phyloP scores from a whole-genome alignment of 2,113 vertebrate species.

The Menidia beryllina region DNA sequence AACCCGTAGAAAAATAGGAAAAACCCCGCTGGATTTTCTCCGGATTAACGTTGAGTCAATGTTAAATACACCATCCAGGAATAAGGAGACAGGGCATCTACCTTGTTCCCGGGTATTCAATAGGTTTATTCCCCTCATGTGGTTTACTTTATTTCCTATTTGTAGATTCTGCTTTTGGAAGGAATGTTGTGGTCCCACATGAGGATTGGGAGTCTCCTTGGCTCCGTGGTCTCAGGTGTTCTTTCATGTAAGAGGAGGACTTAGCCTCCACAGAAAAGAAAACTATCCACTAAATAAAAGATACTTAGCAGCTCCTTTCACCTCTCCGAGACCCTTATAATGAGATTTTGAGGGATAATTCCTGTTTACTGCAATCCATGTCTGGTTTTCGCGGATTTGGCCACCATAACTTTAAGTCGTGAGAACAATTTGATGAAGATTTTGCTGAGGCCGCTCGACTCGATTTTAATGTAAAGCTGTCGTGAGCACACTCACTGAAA shows the following conservation, averaged over 20 bases:
- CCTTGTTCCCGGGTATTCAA: slow-evolving; percentile 49
- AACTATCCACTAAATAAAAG: neutral
- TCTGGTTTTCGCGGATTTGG: neutral
- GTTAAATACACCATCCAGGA: slow-evolving; percentile 65
- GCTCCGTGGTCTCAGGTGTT: slow-evolving; percentile 11
- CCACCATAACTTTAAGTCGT: neutral
- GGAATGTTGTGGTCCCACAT: slow-evolving; percentile 33
- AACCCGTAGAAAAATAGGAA: slow-evolving; percentile 16
- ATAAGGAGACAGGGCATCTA: slow-evolving; percentile 51
- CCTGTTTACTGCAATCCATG: neutral
- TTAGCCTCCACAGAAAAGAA: slow-evolving; percentile 20
- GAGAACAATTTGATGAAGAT: neutral
- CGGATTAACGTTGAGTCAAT: slow-evolving; percentile 65
- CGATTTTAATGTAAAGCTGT: no score
- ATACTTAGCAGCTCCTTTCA: slow-evolving; percentile 20
- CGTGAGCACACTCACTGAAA: no score
- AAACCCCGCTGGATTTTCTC: slow-evolving; percentile 62
- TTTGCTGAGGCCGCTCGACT: neutral
- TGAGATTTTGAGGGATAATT: slow-evolving; percentile 1
- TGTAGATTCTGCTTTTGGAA: slow-evolving; percentile 34
- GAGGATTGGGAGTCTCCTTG: neutral
- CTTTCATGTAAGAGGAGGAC: slow-evolving; percentile 25
- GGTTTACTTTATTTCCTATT: slow-evolving; percentile 44
- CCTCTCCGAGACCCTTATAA: neutral
- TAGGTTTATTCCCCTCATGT: slow-evolving; percentile 20